A percentile compares a stretch with the other conserved stretches of the same genome.
Conservation (phyloP, 2,797 vertebrate genomes). For the Falco columbarius region DNA sequence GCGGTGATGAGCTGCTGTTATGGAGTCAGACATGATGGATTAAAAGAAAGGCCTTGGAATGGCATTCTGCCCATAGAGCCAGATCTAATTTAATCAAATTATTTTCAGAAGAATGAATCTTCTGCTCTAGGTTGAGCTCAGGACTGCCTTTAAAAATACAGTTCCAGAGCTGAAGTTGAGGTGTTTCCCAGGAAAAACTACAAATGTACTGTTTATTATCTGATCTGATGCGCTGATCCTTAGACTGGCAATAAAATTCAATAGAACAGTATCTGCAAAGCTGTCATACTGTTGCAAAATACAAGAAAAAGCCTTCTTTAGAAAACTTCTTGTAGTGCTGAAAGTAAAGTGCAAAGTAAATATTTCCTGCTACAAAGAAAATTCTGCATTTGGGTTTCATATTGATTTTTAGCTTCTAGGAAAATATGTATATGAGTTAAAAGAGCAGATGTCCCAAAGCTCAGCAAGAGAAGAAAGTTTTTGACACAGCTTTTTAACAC, state of each 20-base stretch:
- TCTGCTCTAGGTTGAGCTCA: not conserved
- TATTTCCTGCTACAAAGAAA: not conserved
- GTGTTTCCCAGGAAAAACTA: not conserved
- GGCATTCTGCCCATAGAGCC: not conserved
- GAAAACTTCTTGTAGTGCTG: not conserved
- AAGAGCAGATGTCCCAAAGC: not conserved
- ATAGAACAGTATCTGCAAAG: not conserved
- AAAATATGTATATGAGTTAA: not conserved
- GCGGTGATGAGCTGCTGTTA: not conserved
- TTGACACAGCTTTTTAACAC: not conserved
- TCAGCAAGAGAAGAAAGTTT: not conserved
- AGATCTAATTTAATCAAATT: conserved; percentile 30
- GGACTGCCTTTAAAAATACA: not conserved
- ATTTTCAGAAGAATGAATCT: not conserved
- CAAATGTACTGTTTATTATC: not conserved
- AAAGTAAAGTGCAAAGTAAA: not conserved
- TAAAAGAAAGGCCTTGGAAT: not conserved
- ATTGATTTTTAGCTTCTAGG: not conserved
- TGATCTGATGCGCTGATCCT: not conserved
- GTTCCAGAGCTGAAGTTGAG: not conserved
- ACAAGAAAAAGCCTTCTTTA: not conserved
- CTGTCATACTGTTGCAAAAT: not conserved
- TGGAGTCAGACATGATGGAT: not conserved
- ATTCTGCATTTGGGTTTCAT: not conserved
- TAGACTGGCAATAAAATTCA: not conserved